These are phyloP conservation scores for Stictonetta naevosa DNA, from an alignment of 2,113 vertebrate genomes.

Conservation along the genomic window DNA sequence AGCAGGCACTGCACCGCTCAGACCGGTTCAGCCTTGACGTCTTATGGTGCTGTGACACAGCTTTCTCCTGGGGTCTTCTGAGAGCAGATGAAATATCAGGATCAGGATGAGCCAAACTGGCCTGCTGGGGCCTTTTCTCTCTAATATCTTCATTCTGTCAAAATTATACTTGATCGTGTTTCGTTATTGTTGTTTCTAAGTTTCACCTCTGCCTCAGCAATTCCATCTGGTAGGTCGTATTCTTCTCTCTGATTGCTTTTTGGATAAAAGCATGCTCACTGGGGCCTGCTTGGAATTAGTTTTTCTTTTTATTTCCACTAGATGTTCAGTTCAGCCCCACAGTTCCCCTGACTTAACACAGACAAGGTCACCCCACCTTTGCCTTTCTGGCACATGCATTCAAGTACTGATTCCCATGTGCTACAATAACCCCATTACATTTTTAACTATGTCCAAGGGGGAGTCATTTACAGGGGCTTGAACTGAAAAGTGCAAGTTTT, in stretches of 20 bases:
- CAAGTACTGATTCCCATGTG: slow-evolving; percentile 12
- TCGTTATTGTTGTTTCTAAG: slow-evolving; percentile 52
- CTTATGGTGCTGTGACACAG: background rate
- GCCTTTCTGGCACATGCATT: slow-evolving; percentile 30
- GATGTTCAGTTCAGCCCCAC: background rate
- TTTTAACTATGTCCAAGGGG: slow-evolving; percentile 5
- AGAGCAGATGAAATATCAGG: background rate
- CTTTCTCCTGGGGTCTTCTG: background rate
- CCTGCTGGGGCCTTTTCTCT: background rate
- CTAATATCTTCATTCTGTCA: slow-evolving; percentile 54
- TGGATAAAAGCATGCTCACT: slow-evolving; percentile 72
- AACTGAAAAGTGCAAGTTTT: slow-evolving; percentile 26
- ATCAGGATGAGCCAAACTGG: slow-evolving; percentile 6
- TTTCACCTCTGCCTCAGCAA: slow-evolving; percentile 64
- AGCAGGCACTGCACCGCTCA: background rate
- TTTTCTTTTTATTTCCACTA: slow-evolving; percentile 67
- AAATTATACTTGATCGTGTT: slow-evolving; percentile 43
- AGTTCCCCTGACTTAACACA: slow-evolving; percentile 17
- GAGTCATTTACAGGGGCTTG: slow-evolving; percentile 31
- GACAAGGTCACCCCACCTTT: slow-evolving; percentile 30
- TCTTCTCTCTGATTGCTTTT: slow-evolving; percentile 67
- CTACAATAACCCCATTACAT: slow-evolving; percentile 35
- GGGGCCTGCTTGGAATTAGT: slow-evolving; percentile 67
- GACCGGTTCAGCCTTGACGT: background rate
- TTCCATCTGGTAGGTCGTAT: slow-evolving; percentile 70